Evolutionary conservation across 2,888 invertebrate genomes (phyloP).

Genomic region (Drosophila robusta): DNA sequence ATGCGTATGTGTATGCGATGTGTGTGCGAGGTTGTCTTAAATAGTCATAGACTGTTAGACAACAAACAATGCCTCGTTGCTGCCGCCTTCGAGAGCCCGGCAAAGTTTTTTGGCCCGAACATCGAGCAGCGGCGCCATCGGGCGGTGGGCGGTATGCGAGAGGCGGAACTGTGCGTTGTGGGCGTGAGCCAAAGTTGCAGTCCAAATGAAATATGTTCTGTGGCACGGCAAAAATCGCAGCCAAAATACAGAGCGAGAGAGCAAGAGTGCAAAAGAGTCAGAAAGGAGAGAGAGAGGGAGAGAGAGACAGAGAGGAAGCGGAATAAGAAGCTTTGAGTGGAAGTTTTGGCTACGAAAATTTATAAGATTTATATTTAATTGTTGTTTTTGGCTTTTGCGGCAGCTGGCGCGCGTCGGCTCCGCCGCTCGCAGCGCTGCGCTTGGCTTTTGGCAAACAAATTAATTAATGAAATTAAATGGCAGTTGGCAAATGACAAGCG

Average conservation of each 20-base stretch:
- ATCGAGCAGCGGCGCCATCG: conserved; percentile 1
- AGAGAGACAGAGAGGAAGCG: conserved; percentile 3
- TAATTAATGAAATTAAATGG: conserved; percentile 80
- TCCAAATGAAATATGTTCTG: conserved; percentile 76
- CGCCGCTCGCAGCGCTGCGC: conserved; percentile 19
- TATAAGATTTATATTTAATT: conserved; percentile 80
- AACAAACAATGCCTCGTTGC: conserved; percentile 68
- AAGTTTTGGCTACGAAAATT: conserved; percentile 79
- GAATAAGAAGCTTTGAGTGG: conserved; percentile 71
- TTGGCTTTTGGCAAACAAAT: conserved; percentile 67
- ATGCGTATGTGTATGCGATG: conserved; percentile 34
- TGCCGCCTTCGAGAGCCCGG: conserved; percentile 42
- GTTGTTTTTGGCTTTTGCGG: conserved; percentile 79
- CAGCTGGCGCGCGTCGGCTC: conserved; percentile 64
- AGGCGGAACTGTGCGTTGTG: conserved; percentile 51
- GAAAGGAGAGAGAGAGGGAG: neutral
- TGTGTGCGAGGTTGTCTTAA: conserved; percentile 57
- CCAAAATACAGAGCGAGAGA: conserved; percentile 25
- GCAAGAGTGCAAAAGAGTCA: too few species aligned
- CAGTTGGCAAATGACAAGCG: conserved; percentile 71
- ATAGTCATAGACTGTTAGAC: conserved; percentile 78
- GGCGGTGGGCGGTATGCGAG: conserved; percentile 2
- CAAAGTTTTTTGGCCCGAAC: conserved; percentile 61
- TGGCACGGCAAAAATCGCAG: conserved; percentile 74
- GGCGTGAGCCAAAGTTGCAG: conserved; percentile 77